Conservation (phyloP, 2,797 vertebrate genomes). For the Holocentrus rufus region DNA sequence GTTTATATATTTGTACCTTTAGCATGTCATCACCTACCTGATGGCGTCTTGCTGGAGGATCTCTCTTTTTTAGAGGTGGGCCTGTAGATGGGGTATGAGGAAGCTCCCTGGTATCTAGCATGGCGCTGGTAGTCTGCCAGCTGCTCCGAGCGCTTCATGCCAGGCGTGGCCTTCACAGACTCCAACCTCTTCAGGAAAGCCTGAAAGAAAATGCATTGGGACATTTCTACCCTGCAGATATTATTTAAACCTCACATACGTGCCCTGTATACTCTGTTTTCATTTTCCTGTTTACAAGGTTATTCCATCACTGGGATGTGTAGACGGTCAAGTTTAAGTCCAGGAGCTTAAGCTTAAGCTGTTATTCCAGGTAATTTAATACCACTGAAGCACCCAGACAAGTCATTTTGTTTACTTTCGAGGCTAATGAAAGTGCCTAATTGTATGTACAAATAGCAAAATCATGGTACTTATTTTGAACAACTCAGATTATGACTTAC, state of each 20-base stretch:
- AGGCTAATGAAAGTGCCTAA: too few relatives aligned
- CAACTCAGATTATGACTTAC: too few relatives aligned
- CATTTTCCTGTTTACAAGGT: too few relatives aligned
- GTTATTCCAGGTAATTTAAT: too few relatives aligned
- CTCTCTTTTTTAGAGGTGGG: conserved; percentile 59
- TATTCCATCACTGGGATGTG: too few relatives aligned
- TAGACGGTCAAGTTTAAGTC: too few relatives aligned
- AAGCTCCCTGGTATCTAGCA: conserved; percentile 77
- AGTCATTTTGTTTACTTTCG: too few relatives aligned
- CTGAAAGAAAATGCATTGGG: conserved; percentile 70
- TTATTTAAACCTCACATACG: background rate
- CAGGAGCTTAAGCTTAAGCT: too few relatives aligned
- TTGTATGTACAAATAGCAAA: too few relatives aligned
- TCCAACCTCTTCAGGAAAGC: conserved; percentile 92
- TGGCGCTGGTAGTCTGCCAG: conserved; percentile 90
- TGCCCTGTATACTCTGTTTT: background rate
- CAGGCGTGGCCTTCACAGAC: conserved; percentile 89
- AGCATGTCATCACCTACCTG: conserved; percentile 56
- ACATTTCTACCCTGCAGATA: background rate
- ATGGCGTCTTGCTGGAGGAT: conserved; percentile 38
- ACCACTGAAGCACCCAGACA: too few relatives aligned
- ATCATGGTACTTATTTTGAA: too few relatives aligned
- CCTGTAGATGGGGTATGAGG: conserved; percentile 65
- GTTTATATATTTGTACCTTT: background rate
- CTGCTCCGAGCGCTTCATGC: conserved; percentile 89